Evolutionary conservation across 2,113 vertebrate genomes (phyloP), one percentile per base, ranked within the genome.

Genomic region (Amazona guildingii): DNA sequence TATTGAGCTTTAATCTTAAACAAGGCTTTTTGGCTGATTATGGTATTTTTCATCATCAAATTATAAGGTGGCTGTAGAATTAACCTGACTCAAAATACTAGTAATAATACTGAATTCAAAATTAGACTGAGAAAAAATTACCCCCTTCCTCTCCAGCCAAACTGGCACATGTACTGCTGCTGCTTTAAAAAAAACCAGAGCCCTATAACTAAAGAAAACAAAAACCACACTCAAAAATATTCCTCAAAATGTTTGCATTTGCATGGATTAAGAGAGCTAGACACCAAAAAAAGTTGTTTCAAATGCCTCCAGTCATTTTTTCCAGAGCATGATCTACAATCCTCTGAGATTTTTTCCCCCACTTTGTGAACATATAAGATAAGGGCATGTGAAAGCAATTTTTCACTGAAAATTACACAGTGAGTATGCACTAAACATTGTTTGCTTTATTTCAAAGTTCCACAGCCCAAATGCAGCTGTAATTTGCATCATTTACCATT

Each of bases 401-500:
- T 80, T 81, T 94, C 44, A 41, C 49, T 90, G 54, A 67, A 89
- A 85, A 92, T 66, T 76, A 11, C 12, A 37, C 19, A 57, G 6
- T 55, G 21, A 62, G 28, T 62, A 64, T 84, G 18, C 27, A 68
- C 8, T 23, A 86, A 72, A 7, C 11, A 44, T 21, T 82, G 79
- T 82, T 94, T 93, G 10, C 55, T 93, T 78, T 93, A 76, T 95
- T 94, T 88, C 57, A 46, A 54, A 76, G 28, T 89, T 95, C 33
- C 28, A 54, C 10, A 68, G 17, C 15, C 33, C 55, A 92, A 96
- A 96, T 82, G 77, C 66, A 90, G 80, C 80, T 96, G 88, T 91
- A 90, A 96, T 96, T 95, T 94, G 33, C 91, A 95, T 87, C 3
- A 76, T 93, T 97, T 97, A 94, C 83, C 85, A 91, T 94, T 94